phyloP scores from a whole-genome alignment of 2,113 vertebrate species.

The Fregetta grallaria region DNA sequence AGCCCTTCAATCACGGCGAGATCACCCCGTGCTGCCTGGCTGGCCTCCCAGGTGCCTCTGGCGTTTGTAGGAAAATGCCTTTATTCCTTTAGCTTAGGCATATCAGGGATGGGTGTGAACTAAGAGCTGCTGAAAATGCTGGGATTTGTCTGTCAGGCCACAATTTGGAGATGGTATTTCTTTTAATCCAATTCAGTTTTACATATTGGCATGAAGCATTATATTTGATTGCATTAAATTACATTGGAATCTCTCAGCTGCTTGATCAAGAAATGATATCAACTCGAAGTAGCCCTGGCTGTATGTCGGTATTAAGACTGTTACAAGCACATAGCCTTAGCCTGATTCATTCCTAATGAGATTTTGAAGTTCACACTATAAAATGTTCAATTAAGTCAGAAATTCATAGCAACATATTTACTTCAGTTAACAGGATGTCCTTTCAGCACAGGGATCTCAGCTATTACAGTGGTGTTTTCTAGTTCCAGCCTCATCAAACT shows the following conservation, averaged over 20 bases:
- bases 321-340: slow-evolving; percentile 4
- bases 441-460: slow-evolving; percentile 39
- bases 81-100: slow-evolving; percentile 20
- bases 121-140: slow-evolving; percentile 28
- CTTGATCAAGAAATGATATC: slow-evolving; percentile 52
- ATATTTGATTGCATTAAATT: slow-evolving; percentile 62
- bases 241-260: slow-evolving; percentile 38
- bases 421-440: slow-evolving; percentile 52
- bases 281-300: slow-evolving; percentile 24
- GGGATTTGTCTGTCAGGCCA: slow-evolving; percentile 46
- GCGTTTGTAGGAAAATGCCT: neutral
- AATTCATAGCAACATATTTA: slow-evolving; percentile 68
- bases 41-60: accelerated
- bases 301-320: slow-evolving; percentile 47
- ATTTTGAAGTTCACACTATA: slow-evolving; percentile 51
- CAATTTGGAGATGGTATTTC: slow-evolving; percentile 37
- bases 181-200: slow-evolving; percentile 60
- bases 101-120: neutral
- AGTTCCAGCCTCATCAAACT: slow-evolving; percentile 28
- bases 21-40: neutral
- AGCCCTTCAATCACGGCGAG: neutral
- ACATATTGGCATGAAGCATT: slow-evolving; percentile 40
- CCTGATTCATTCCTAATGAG: slow-evolving; percentile 32
- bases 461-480: slow-evolving; percentile 27
- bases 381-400: slow-evolving; percentile 71